A percentile compares a stretch with the other conserved stretches of the same genome.
Conservation (phyloP, 2,888 invertebrate species). For the Rugalucina vietnamica region DNA sequence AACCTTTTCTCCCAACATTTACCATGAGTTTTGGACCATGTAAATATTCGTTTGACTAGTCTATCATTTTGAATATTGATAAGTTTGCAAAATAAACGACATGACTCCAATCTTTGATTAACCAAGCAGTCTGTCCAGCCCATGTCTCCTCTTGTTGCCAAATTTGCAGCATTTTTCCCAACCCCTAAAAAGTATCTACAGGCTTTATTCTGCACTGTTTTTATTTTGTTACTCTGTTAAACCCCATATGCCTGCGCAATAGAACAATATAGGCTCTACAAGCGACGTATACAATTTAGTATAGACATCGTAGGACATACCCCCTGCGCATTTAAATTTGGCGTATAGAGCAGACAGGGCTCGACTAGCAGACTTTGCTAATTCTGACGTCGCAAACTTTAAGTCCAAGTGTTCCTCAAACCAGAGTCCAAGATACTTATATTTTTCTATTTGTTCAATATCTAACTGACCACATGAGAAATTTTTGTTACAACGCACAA, state of each 20-base stretch:
- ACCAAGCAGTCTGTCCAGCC: constrained; percentile 12
- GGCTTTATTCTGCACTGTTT: constrained; percentile 1
- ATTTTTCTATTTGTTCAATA: constrained; percentile 6
- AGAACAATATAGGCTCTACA: constrained; percentile 5
- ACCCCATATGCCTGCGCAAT: constrained; percentile 18
- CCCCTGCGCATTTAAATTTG: constrained; percentile 12
- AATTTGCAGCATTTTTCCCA: background rate
- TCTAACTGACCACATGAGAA: constrained; percentile 4
- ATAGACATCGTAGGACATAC: constrained; percentile 28
- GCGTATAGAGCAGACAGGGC: constrained; percentile 13
- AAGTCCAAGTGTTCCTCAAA: constrained; percentile 28
- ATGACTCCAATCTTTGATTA: background rate
- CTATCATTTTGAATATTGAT: background rate
- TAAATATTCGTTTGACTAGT: background rate
- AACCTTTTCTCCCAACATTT: constrained; percentile 9
- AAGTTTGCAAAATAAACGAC: constrained; percentile 14
- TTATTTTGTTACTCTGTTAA: background rate
- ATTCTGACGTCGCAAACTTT: constrained; percentile 1
- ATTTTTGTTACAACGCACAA: background rate
- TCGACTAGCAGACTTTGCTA: constrained; percentile 12
- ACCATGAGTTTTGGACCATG: constrained; percentile 10
- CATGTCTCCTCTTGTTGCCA: constrained; percentile 14
- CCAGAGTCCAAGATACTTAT: constrained; percentile 50
- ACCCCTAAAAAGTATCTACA: constrained; percentile 8
- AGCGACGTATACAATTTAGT: constrained; percentile 22